phyloP scores from a whole-genome alignment of 2,888 invertebrate species.

The Noctuana brunneofusca region DNA sequence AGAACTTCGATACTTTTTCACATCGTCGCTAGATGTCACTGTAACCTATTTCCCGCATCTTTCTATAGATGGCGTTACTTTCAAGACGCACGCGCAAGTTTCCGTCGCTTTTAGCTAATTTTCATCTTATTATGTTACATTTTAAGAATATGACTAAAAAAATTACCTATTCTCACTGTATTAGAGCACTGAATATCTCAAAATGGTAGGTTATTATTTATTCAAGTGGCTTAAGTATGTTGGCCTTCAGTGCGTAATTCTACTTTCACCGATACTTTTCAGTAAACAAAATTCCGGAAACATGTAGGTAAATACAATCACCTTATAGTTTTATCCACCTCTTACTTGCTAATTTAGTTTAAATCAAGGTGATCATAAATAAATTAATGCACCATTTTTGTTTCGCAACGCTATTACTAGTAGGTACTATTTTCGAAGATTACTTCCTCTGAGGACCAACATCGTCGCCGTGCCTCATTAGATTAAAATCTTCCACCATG shows the following conservation, averaged over 20 bases:
- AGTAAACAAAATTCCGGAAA: constrained; percentile 70
- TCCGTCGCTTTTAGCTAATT: not conserved
- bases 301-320: constrained; percentile 60
- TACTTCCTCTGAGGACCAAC: no score
- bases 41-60: not conserved
- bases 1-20: constrained; percentile 5
- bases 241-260: constrained; percentile 58
- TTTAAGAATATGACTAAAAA: no score
- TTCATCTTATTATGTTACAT: not conserved
- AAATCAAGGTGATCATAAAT: constrained; percentile 58
- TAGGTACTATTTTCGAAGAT: no score
- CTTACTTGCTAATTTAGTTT: constrained; percentile 57
- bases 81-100: not conserved
- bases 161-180: not conserved
- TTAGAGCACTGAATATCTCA: not conserved
- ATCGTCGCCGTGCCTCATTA: no score
- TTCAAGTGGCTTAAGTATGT: constrained; percentile 18
- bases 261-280: constrained; percentile 68
- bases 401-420: not conserved
- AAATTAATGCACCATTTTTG: constrained; percentile 34
- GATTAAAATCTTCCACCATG: no score
- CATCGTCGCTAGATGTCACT: constrained; percentile 19
- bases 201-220: constrained; percentile 6
- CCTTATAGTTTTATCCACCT: constrained; percentile 49
- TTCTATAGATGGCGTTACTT: constrained; percentile 24